Conservation (phyloP, 2,113 vertebrate genomes). For the Noctilio leporinus region DNA sequence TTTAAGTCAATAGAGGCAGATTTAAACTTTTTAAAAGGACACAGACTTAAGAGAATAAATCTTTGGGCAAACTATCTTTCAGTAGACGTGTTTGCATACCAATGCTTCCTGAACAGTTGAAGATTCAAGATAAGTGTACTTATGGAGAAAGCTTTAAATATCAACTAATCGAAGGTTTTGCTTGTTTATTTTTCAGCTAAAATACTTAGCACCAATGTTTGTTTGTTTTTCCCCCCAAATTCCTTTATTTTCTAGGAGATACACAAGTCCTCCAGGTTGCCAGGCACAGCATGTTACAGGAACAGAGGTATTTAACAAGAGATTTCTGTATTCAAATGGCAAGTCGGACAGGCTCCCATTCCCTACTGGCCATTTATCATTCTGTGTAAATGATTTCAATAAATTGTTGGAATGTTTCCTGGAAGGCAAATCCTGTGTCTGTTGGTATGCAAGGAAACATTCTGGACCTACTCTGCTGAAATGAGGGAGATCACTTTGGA, state of each 20-base stretch:
- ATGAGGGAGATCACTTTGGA: not conserved
- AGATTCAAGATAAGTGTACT: not conserved
- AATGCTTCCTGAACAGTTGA: not conserved
- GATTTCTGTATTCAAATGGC: not conserved
- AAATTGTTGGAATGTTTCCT: not conserved
- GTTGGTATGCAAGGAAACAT: not conserved
- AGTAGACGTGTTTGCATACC: not conserved
- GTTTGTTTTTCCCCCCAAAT: not conserved
- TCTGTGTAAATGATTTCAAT: not conserved
- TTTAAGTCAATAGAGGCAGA: not conserved
- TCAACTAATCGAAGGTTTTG: not conserved
- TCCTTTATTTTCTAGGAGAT: not conserved
- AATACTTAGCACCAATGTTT: not conserved
- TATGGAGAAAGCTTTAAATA: not conserved
- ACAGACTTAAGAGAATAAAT: not conserved
- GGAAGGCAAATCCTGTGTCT: not conserved
- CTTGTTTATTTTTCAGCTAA: not conserved
- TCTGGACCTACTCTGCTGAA: not conserved
- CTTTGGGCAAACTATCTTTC: not conserved
- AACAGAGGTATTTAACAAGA: not conserved
- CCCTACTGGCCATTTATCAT: not conserved
- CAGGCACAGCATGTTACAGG: not conserved
- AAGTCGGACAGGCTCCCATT: not conserved
- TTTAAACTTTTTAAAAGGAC: not conserved
- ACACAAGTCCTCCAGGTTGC: not conserved